Evolutionary conservation across 2,113 vertebrate species (phyloP), one percentile per base, ranked within the genome.

Genomic region (Bos indicus): DNA sequence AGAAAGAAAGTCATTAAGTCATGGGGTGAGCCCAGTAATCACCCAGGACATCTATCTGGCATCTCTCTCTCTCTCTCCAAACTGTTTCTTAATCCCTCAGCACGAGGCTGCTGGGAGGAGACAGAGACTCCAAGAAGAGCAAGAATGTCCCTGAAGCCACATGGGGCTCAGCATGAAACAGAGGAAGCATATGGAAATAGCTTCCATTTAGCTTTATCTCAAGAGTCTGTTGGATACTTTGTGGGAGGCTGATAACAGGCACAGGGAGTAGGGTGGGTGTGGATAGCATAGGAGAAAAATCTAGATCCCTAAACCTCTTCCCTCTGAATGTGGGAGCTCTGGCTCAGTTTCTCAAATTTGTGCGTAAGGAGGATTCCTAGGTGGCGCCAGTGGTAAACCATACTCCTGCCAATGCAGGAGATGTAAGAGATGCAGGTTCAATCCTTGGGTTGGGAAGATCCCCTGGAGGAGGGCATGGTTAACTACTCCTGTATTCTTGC

Each of bases 21-120:
- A 2, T 16, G 15, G n/a, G 3, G 48, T 77, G 52, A 86, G 64
- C 40, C 67, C 14, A 82, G 25, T 56, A 88, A 86, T 80, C 87
- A 74, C 36, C 74, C 36, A 13, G 17, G 62, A 83, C n/a, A 88
- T 81, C 94, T 90, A 40, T 60, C 81, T 94, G 88, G 90, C 8
- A 3, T 64, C 84, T 59, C 71, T 71, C 25, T 62, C 40, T 40
- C 3, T 28, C 26, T 95, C 52, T 95, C 59, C n/a, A 88, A 88
- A 89, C 83, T 83, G 59, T 11, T 91, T 82, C 94, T 95, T 98
- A 97, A 97, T 86, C 62, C 60, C 40, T 64, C 30, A 48, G 90
- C 67, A 54, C 15, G 14, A 91, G 71, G 81, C 67, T 67, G 56
- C 56, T 28, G 56, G 84, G 64, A 62, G 33, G 60, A 91, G 81